Conservation (phyloP, 2,113 vertebrate genomes). For the Equus quagga region DNA sequence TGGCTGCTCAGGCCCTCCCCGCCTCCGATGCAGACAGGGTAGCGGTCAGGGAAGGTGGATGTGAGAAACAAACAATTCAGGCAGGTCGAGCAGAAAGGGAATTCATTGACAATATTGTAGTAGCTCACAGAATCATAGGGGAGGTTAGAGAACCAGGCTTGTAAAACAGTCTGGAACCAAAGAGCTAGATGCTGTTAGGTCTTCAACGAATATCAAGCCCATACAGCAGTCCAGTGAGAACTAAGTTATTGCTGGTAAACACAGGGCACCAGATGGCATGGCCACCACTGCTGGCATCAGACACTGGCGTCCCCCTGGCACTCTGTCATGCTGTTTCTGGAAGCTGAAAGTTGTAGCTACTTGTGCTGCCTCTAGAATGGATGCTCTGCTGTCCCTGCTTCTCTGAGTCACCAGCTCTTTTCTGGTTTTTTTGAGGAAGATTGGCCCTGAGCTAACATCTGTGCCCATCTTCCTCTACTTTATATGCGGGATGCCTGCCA, state of each 20-base stretch:
- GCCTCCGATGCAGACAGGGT: background rate
- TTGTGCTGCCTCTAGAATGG: background rate
- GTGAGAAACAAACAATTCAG: background rate
- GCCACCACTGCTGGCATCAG: background rate
- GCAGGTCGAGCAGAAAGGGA: background rate
- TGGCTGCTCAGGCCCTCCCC: background rate
- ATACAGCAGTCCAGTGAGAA: background rate
- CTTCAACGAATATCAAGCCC: background rate
- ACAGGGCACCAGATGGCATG: background rate
- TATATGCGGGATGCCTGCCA: too few relatives aligned
- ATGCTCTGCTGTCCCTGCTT: background rate
- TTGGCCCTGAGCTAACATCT: too few relatives aligned
- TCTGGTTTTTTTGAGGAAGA: too few relatives aligned
- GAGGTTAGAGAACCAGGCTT: background rate
- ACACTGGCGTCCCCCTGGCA: background rate
- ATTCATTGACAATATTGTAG: background rate
- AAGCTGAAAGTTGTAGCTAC: background rate
- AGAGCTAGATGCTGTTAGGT: background rate
- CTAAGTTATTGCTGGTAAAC: background rate
- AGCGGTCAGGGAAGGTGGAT: background rate
- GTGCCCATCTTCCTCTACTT: too few relatives aligned
- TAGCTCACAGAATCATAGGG: background rate
- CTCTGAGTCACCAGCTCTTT: background rate
- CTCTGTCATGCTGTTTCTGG: background rate
- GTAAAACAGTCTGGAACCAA: constrained; percentile 10